A percentile compares a stretch with the other conserved stretches of the same genome.
Evolutionary conservation across 2,113 vertebrate species (phyloP).

Genomic region (Pelmatolapia mariae): DNA sequence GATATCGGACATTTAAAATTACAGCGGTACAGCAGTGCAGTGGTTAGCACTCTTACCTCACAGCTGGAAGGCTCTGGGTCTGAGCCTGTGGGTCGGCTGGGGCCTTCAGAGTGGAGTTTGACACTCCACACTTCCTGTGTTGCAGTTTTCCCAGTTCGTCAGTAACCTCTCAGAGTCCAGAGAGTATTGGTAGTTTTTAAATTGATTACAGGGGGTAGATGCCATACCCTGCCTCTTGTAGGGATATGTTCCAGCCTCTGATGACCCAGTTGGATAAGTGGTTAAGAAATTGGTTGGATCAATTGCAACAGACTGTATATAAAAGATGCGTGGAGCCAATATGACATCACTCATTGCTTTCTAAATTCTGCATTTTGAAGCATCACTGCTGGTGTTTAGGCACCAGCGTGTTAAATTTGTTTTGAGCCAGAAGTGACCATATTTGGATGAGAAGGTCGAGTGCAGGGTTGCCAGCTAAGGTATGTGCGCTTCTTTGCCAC

Average conservation of each 20-base stretch:
- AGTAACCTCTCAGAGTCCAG: not conserved
- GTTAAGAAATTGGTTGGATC: not conserved
- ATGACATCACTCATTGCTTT: not conserved
- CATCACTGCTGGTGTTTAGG: not conserved
- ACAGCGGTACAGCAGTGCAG: not conserved
- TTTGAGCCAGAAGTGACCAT: not conserved
- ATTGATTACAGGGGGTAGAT: not conserved
- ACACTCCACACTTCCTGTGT: not conserved
- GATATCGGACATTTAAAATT: not conserved
- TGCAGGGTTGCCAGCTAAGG: not conserved
- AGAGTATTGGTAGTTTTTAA: not conserved
- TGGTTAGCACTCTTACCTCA: not conserved
- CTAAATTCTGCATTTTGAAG: not conserved
- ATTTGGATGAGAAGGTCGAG: accelerated
- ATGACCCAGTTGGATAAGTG: not conserved
- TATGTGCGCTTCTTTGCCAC: not conserved
- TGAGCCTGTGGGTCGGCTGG: not conserved
- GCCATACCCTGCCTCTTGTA: not conserved
- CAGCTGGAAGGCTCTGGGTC: accelerated
- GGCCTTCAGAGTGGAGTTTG: not conserved
- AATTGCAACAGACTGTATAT: not conserved
- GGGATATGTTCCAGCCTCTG: not conserved
- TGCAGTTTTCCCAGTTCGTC: not conserved
- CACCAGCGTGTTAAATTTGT: not conserved
- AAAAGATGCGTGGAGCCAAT: not conserved